A percentile compares a stretch with the other conserved stretches of the same genome.
These are phyloP conservation scores for Cepaea hortensis DNA, from an alignment of 2,888 invertebrate genomes.

Conservation along the genomic window DNA sequence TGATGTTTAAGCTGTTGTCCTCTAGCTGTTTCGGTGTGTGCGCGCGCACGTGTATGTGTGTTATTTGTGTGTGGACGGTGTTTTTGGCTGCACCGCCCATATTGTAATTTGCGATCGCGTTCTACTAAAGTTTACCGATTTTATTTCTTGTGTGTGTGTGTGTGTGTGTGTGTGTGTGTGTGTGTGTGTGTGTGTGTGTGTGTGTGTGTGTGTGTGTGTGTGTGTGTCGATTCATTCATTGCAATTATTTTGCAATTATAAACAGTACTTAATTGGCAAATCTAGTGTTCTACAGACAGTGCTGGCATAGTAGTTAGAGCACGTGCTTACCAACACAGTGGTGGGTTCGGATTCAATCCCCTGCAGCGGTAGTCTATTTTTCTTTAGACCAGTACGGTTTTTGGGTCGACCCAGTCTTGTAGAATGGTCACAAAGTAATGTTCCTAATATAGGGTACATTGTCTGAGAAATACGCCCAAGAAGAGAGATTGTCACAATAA, in stretches of 20 bases:
- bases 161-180: constrained; percentile 30
- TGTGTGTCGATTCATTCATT: constrained; percentile 21
- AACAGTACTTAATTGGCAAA: background rate
- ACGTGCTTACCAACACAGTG: background rate
- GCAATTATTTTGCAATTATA: too few species aligned
- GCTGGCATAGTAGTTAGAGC: background rate
- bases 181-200: constrained; percentile 30
- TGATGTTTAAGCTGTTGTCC: too few species aligned
- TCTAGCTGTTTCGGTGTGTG: background rate
- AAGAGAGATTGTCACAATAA: too few species aligned
- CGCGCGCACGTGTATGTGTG: background rate
- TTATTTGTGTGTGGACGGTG: too few species aligned
- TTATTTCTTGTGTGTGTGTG: background rate
- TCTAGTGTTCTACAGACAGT: background rate
- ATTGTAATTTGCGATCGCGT: too few species aligned
- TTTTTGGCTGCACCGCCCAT: too few species aligned
- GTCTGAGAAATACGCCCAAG: too few species aligned
- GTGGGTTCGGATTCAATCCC: background rate
- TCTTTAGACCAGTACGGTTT: background rate
- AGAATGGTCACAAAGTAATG: too few species aligned
- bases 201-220: constrained; percentile 24
- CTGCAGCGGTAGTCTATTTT: background rate
- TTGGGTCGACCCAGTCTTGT: background rate
- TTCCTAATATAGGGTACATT: too few species aligned
- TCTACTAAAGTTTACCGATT: too few species aligned